These are phyloP conservation scores for Cyphomyrmex costatus DNA, from an alignment of 1,140 invertebrate species.

Conservation along the genomic window DNA sequence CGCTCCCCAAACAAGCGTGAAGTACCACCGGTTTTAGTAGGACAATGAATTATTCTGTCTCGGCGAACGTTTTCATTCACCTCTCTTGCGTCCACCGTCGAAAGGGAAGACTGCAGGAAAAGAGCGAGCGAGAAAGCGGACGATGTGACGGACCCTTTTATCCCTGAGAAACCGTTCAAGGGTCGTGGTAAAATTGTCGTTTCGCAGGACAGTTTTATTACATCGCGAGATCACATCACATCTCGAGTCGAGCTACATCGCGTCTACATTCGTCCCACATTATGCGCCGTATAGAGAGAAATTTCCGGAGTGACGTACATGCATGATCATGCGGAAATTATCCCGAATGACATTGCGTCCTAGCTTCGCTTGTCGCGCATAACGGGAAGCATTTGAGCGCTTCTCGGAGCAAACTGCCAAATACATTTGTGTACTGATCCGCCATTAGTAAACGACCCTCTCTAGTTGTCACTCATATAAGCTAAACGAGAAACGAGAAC, in stretches of 20 bases:
- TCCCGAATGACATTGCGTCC: conserved; percentile 45
- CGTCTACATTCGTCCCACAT: conserved; percentile 51
- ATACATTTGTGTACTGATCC: neutral
- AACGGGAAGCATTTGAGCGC: neutral
- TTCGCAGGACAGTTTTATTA: conserved; percentile 69
- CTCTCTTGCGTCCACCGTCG: conserved; percentile 48
- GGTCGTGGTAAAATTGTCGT: conserved; percentile 54
- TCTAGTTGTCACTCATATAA: neutral
- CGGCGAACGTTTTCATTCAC: conserved; percentile 82
- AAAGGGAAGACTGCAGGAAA: conserved; percentile 61
- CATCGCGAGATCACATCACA: conserved; percentile 50
- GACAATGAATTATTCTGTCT: conserved; percentile 83
- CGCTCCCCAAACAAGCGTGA: conserved; percentile 79
- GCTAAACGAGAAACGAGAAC: neutral
- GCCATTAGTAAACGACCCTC: too few species aligned
- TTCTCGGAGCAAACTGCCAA: conserved; percentile 3
- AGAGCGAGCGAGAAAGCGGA: conserved; percentile 47
- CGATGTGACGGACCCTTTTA: conserved; percentile 42
- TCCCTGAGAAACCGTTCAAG: conserved; percentile 23
- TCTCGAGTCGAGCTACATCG: neutral
- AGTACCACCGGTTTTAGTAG: conserved; percentile 73
- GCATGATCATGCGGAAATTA: conserved; percentile 63
- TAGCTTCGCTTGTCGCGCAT: neutral
- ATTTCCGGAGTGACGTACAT: conserved; percentile 67
- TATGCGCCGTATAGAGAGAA: conserved; percentile 63